Evolutionary conservation across 1,140 invertebrate species (phyloP).

Genomic region (Gryon sp.): DNA sequence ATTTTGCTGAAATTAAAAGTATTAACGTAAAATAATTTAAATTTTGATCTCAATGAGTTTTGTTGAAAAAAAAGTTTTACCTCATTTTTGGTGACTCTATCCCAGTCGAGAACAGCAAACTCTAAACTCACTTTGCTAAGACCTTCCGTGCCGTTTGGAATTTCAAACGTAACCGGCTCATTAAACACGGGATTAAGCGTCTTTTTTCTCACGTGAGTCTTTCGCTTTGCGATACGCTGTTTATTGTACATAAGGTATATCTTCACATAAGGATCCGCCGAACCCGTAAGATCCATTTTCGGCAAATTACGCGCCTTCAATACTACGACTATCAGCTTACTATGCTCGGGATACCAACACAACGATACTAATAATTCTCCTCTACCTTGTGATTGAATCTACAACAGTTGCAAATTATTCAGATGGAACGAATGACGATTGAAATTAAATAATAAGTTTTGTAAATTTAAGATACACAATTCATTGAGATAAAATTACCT

Average conservation of each 20-base stretch:
- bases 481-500: slow-evolving; percentile 80
- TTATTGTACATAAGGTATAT: slow-evolving; percentile 98
- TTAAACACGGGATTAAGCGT: slow-evolving; percentile 99
- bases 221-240: slow-evolving; percentile 99
- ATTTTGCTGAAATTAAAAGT: slow-evolving; percentile 12
- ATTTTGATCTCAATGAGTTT: background rate
- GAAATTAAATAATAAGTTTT: background rate
- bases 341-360: slow-evolving; percentile 95
- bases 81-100: slow-evolving; percentile 98
- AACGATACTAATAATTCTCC: slow-evolving; percentile 95
- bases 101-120: slow-evolving; percentile 97
- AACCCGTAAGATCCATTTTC: slow-evolving; percentile 96
- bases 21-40: no score
- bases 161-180: slow-evolving; percentile 95
- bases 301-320: slow-evolving; percentile 95
- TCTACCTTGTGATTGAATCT: slow-evolving; percentile 92
- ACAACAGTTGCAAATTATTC: slow-evolving; percentile 49
- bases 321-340: slow-evolving; percentile 92
- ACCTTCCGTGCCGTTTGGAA: slow-evolving; percentile 87
- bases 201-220: slow-evolving; percentile 98
- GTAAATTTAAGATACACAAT: background rate
- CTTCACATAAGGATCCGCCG: slow-evolving; percentile 97
- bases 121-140: slow-evolving; percentile 95
- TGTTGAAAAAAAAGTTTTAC: slow-evolving; percentile 78
- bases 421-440: background rate